Evolutionary conservation across 2,797 vertebrate genomes (phyloP).

Genomic region (Alfaro cultratus): DNA sequence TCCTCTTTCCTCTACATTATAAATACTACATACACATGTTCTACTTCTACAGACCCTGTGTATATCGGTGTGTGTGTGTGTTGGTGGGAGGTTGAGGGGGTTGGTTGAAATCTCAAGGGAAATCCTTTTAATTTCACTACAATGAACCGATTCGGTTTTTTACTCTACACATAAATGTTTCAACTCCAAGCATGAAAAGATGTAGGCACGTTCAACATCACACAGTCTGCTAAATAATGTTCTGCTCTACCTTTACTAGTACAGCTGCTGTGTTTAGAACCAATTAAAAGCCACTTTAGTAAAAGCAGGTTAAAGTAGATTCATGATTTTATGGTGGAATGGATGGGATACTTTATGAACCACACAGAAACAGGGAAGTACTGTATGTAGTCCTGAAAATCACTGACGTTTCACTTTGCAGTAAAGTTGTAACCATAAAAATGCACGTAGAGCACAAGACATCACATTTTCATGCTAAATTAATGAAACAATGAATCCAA

Average conservation of each 20-base stretch:
- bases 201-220: slow-evolving; percentile 10
- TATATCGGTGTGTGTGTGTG: slow-evolving; percentile 1
- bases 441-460: neutral
- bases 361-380: neutral
- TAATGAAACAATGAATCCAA: neutral
- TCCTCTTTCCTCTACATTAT: slow-evolving; percentile 38
- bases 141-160: slow-evolving; percentile 53
- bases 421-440: neutral
- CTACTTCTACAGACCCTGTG: slow-evolving; percentile 33
- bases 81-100: neutral
- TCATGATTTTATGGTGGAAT: neutral
- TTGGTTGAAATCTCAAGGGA: slow-evolving; percentile 41
- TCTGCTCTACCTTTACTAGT: slow-evolving; percentile 5
- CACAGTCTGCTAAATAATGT: neutral
- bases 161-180: slow-evolving; percentile 52
- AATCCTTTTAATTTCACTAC: slow-evolving; percentile 64
- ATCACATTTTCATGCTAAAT: neutral
- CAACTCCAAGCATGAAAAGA: slow-evolving; percentile 46
- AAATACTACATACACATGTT: slow-evolving; percentile 59
- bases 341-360: neutral
- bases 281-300: neutral
- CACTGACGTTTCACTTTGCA: neutral
- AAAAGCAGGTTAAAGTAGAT: neutral
- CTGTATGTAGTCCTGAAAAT: neutral
- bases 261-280: slow-evolving; percentile 8